These are phyloP conservation scores for Apodemia zela DNA, from an alignment of 2,888 invertebrate species.

Conservation along the genomic window DNA sequence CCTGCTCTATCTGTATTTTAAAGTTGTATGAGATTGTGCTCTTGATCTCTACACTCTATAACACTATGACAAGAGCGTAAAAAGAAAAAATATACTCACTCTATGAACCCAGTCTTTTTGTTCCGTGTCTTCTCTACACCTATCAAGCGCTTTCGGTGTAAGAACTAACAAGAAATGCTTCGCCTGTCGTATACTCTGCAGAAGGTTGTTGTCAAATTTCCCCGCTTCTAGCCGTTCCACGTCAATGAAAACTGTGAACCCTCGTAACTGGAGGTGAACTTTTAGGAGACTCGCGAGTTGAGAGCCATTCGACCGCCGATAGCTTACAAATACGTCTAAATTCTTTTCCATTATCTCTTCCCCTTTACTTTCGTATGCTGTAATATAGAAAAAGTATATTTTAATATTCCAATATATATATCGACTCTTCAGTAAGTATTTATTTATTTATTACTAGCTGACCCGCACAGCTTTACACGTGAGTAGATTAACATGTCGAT, in stretches of 20 bases:
- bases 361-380: slow-evolving; percentile 84
- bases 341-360: slow-evolving; percentile 92
- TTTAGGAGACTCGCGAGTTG: slow-evolving; percentile 97
- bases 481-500: no score
- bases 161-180: slow-evolving; percentile 97
- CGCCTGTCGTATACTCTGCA: slow-evolving; percentile 97
- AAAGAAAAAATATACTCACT: slow-evolving; percentile 78
- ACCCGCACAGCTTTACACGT: no score
- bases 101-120: slow-evolving; percentile 99
- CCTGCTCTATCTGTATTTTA: no score
- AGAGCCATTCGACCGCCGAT: slow-evolving; percentile 97
- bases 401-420: no score
- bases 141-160: slow-evolving; percentile 95
- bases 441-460: no score
- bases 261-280: slow-evolving; percentile 96
- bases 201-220: slow-evolving; percentile 98
- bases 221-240: slow-evolving; percentile 98
- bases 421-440: no score
- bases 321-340: slow-evolving; percentile 98
- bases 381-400: slow-evolving; percentile 26
- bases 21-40: no score
- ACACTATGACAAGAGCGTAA: neutral
- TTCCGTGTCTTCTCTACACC: slow-evolving; percentile 95
- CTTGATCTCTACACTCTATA: no score
- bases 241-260: slow-evolving; percentile 98